Evolutionary conservation across 2,797 vertebrate genomes (phyloP).

Genomic region (Hypotaenidia okinawae): DNA sequence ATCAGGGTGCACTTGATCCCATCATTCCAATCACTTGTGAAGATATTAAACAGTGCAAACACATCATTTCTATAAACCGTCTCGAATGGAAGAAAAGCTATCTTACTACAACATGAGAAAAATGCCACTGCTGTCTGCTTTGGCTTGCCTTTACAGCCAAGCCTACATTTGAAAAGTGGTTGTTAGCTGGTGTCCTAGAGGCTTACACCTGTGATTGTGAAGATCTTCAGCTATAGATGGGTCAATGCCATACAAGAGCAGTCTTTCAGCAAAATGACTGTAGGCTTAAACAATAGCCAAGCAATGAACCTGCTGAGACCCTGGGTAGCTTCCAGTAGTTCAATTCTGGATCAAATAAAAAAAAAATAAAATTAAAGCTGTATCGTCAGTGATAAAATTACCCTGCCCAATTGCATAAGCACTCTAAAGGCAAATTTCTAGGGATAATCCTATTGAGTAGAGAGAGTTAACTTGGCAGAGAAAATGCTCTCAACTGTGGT

Average conservation of each 20-base stretch:
- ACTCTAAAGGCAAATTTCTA: background rate
- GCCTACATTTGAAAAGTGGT: background rate
- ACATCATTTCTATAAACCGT: fast-evolving
- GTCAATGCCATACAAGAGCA: background rate
- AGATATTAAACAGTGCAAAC: too few relatives aligned
- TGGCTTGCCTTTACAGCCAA: background rate
- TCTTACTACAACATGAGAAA: background rate
- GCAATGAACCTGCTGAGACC: background rate
- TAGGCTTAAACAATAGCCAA: background rate
- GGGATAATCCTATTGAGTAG: background rate
- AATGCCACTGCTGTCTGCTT: fast-evolving
- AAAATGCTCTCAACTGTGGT: background rate
- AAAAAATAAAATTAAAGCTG: background rate
- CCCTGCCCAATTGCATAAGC: background rate
- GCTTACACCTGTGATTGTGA: background rate
- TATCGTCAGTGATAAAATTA: background rate
- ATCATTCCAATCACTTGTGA: too few relatives aligned
- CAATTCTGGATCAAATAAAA: fast-evolving
- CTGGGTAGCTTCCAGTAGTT: background rate
- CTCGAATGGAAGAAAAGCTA: background rate
- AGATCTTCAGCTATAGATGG: background rate
- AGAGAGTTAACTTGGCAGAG: background rate
- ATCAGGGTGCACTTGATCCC: too few relatives aligned
- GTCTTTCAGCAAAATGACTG: background rate
- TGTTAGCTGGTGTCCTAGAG: background rate